A percentile compares a stretch with the other conserved stretches of the same genome.
These are phyloP conservation scores for Halichoerus grypus DNA, from an alignment of 2,113 vertebrate species.

Conservation along the genomic window DNA sequence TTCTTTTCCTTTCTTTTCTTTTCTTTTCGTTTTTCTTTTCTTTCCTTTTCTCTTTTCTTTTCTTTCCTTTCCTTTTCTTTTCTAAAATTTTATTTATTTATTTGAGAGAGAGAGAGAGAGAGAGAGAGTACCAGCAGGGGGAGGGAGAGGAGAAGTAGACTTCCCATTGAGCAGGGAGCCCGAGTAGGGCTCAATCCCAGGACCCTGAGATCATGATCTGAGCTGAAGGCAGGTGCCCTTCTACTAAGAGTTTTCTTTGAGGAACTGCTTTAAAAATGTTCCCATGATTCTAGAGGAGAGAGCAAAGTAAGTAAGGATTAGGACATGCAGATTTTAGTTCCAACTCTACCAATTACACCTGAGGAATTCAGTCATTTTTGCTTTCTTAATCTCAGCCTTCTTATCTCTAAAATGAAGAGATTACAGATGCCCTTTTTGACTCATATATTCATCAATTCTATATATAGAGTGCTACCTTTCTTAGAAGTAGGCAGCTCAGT, in stretches of 20 bases:
- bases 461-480: background rate
- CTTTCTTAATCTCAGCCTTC: background rate
- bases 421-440: background rate
- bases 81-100: background rate
- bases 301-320: background rate
- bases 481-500: background rate
- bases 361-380: background rate
- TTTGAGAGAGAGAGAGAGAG: background rate
- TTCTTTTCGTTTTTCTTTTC: too few relatives aligned
- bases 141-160: background rate
- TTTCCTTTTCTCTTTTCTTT: too few relatives aligned
- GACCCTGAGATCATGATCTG: background rate
- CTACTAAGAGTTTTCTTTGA: background rate
- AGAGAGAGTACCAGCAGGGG: background rate
- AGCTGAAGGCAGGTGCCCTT: background rate
- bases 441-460: background rate
- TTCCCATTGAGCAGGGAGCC: too few relatives aligned
- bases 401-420: background rate
- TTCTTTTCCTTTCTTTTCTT: too few relatives aligned
- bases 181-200: background rate
- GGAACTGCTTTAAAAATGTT: background rate
- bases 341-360: background rate
- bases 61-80: background rate
- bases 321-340: background rate
- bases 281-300: background rate